A percentile compares a stretch with the other conserved stretches of the same genome.
phyloP scores from a whole-genome alignment of 2,113 vertebrate genomes.

The Coptodon rendalli region DNA sequence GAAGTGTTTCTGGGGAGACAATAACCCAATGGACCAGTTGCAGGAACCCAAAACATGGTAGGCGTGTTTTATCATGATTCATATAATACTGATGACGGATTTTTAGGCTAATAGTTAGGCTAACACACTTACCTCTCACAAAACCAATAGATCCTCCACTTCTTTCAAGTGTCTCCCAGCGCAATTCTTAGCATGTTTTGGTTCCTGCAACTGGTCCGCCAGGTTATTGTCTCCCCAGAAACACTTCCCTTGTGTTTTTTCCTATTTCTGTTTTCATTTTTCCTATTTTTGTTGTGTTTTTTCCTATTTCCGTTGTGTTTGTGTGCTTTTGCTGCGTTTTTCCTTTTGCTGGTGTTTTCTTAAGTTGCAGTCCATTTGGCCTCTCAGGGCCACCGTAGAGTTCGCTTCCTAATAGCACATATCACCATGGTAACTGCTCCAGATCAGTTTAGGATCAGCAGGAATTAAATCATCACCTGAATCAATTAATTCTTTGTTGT shows the following conservation, averaged over 20 bases:
- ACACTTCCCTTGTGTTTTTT: neutral
- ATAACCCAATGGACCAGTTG: neutral
- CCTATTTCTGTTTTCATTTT: neutral
- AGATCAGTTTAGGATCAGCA: neutral
- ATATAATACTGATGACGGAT: rapidly evolving
- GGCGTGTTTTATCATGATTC: neutral
- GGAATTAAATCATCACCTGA: neutral
- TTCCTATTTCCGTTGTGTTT: neutral
- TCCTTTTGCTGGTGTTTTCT: neutral
- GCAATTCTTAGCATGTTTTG: neutral
- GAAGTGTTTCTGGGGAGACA: neutral
- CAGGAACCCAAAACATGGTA: neutral
- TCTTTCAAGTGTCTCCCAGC: neutral
- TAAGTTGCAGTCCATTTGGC: neutral
- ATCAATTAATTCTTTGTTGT: neutral
- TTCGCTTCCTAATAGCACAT: neutral
- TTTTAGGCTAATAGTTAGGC: neutral
- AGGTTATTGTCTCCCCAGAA: neutral
- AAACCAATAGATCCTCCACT: neutral
- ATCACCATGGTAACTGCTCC: neutral
- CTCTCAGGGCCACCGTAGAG: neutral
- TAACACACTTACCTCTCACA: neutral
- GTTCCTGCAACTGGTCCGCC: neutral
- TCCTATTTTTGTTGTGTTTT: neutral
- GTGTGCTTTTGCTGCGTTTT: neutral